Base-by-base conservation (phyloP, 1,140 invertebrate species). In the Sipha flava region DNA sequence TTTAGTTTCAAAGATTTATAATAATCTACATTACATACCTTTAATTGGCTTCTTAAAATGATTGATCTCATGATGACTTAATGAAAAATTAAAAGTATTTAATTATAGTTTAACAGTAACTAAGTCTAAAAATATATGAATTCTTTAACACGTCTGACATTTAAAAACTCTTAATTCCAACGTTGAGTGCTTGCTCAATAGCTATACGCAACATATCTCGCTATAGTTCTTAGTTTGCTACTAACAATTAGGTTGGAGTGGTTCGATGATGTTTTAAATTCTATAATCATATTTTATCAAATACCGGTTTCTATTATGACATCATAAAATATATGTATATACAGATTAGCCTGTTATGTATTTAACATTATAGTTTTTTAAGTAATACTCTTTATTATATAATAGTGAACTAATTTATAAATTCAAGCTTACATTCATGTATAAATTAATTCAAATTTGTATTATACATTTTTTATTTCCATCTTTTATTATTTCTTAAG, bases 11-110 rank as follows among this genome's bases (percentile, higher is more conserved):
- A n/a, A n/a, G n/a, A n/a, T n/a, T n/a, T n/a, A n/a, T n/a, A 29
- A 26, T 16, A 31, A 43, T 80, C 12, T 34, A 12, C n/a, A 66
- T 57, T 72, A 81, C 26, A 31, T 70, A 81, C 37, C 52, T 64
- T 79, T 26, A 43, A 79, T 37, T 79, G 34, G 49, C n/a, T 75
- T 81, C 18, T 79, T 6, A 54, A n/a, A 10, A 66, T 57, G 40
- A 31, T 49, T 23, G 43, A 34, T n/a, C n/a, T 77, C 47, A 80
- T 37, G 6, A 9, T 70, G 66, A n/a, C 47, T 45, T 47, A 18
- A n/a, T 47, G 2, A 16, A n/a, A 70, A 70, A 29, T 5, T 1
- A 29, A 66, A 40, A 34, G 18, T 23, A 57, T 49, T 52, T 2
- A 73, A 21, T 54, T 52, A 3, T 73, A 21, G 37, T 73, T 52